Evolutionary conservation across 2,888 invertebrate species (phyloP).

Genomic region (Eupeodes latifasciatus): DNA sequence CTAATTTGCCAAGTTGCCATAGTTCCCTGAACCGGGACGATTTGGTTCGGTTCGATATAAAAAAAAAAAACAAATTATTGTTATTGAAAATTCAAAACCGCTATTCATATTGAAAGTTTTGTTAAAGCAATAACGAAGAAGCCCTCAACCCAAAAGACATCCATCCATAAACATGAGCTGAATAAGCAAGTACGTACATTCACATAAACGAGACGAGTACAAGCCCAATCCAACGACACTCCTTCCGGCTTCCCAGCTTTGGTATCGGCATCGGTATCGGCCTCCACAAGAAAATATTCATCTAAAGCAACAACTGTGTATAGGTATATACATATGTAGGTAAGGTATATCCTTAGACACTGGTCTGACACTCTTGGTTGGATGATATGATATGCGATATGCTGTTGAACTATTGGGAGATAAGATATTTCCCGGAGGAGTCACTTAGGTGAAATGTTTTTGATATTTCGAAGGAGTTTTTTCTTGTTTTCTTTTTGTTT

Average conservation of each 20-base stretch:
- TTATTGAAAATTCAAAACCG: conserved; percentile 56
- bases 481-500: background rate
- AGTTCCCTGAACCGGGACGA: conserved; percentile 53
- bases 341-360: background rate
- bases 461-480: conserved; percentile 13
- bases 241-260: conserved; percentile 25
- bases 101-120: conserved; percentile 57
- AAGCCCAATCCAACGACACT: conserved; percentile 35
- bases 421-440: conserved; percentile 23
- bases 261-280: background rate
- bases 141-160: conserved; percentile 58
- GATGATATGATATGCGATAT: conserved; percentile 6
- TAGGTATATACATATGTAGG: background rate
- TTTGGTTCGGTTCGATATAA: conserved; percentile 1
- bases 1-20: conserved; percentile 54
- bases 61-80: conserved; percentile 26
- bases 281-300: background rate
- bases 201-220: conserved; percentile 2
- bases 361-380: conserved; percentile 6
- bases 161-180: conserved; percentile 66
- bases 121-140: conserved; percentile 62
- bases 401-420: conserved; percentile 7
- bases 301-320: conserved; percentile 19
- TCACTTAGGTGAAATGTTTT: conserved; percentile 38
- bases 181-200: conserved; percentile 39